phyloP scores from a whole-genome alignment of 2,113 vertebrate species.

The Macroglossus sobrinus region DNA sequence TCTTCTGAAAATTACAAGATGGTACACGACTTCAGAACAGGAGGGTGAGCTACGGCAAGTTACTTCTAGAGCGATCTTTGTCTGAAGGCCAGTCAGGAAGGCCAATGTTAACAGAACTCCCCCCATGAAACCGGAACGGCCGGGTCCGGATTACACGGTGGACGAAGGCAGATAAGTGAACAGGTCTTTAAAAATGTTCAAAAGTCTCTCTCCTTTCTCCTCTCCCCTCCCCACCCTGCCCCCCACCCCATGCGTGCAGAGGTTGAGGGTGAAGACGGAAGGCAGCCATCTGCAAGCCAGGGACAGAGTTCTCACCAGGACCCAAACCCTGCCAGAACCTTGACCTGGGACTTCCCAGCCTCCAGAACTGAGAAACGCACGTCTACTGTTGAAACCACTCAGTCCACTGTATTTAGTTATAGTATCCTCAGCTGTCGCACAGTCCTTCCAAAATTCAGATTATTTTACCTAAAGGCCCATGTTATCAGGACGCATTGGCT shows the following conservation, averaged over 20 bases:
- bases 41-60: not conserved
- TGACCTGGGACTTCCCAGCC: not conserved
- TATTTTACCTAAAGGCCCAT: not conserved
- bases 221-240: too few relatives aligned
- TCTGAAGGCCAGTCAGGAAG: not conserved
- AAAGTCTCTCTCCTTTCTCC: not conserved
- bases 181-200: not conserved
- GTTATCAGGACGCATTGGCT: not conserved
- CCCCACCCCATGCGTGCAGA: not conserved
- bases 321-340: not conserved
- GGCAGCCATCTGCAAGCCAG: not conserved
- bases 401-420: not conserved
- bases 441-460: not conserved
- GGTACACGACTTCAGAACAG: slow-evolving; percentile 1
- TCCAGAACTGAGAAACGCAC: not conserved
- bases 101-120: not conserved
- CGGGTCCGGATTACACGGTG: not conserved
- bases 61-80: not conserved
- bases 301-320: not conserved
- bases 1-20: slow-evolving; percentile 68
- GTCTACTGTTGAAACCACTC: not conserved
- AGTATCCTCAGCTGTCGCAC: not conserved
- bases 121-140: accelerated
- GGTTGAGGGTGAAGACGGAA: not conserved
- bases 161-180: not conserved